A percentile compares a stretch with the other conserved stretches of the same genome.
phyloP scores from a whole-genome alignment of 2,888 invertebrate genomes.

The Anthrax anthrax region DNA sequence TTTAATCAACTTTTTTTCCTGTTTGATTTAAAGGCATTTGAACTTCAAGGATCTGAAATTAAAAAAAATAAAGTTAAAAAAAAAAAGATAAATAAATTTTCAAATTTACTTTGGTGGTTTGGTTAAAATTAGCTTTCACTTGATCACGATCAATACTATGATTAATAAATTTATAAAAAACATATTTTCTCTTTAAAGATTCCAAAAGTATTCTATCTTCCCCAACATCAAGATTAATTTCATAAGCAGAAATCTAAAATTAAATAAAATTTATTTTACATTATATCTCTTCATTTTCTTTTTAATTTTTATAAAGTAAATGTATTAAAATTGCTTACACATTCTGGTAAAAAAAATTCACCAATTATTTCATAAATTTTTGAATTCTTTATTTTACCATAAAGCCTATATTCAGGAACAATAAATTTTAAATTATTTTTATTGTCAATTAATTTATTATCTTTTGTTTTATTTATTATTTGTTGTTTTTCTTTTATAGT shows the following conservation, averaged over 20 bases:
- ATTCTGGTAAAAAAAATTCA: slow-evolving; percentile 32
- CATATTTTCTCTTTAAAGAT: slow-evolving; percentile 42
- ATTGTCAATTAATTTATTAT: slow-evolving; percentile 17
- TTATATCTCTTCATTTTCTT: no score
- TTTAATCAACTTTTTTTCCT: no score
- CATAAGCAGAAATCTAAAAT: slow-evolving; percentile 42
- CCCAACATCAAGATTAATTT: slow-evolving; percentile 53
- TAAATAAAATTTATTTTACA: background rate
- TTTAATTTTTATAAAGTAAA: no score
- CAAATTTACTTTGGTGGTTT: slow-evolving; percentile 34
- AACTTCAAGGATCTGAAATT: background rate
- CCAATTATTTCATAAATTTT: slow-evolving; percentile 25
- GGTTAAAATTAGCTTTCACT: slow-evolving; percentile 39
- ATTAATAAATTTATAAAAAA: slow-evolving; percentile 56
- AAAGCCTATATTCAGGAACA: slow-evolving; percentile 44
- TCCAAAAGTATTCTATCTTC: slow-evolving; percentile 60
- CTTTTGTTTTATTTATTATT: slow-evolving; percentile 12
- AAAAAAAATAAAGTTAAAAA: background rate
- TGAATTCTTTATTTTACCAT: slow-evolving; percentile 38
- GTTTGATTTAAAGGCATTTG: no score
- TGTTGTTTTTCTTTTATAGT: slow-evolving; percentile 15
- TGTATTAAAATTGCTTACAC: slow-evolving; percentile 28
- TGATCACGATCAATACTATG: slow-evolving; percentile 45
- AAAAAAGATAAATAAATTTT: background rate
- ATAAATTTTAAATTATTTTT: slow-evolving; percentile 9